phyloP scores from a whole-genome alignment of 2,888 invertebrate species.

The Ochropacha duplaris region DNA sequence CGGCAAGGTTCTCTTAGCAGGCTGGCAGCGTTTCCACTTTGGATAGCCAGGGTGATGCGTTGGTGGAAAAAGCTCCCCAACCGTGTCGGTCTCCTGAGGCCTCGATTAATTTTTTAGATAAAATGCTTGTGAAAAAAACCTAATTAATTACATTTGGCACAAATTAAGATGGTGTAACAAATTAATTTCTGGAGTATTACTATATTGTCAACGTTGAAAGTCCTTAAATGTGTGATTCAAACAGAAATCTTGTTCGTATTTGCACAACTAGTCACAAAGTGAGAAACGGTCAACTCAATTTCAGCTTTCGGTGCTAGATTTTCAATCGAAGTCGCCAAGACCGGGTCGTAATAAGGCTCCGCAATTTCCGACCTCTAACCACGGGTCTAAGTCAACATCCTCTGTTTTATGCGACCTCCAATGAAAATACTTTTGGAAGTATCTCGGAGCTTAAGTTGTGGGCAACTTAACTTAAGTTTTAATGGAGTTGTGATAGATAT shows the following conservation, averaged over 20 bases:
- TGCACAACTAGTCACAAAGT: slow-evolving; percentile 21
- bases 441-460: slow-evolving; percentile 17
- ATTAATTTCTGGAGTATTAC: no score
- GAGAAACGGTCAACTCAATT: slow-evolving; percentile 48
- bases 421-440: slow-evolving; percentile 52
- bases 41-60: no score
- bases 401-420: slow-evolving; percentile 52
- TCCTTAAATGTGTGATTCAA: background rate
- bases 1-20: no score
- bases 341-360: slow-evolving; percentile 74
- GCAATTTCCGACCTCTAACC: slow-evolving; percentile 72
- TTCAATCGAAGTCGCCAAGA: slow-evolving; percentile 56
- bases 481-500: background rate
- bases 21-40: no score
- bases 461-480: background rate
- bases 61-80: no score
- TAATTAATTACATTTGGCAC: no score
- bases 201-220: background rate
- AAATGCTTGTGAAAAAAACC: no score
- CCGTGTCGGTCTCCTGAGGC: no score
- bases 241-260: slow-evolving; percentile 7
- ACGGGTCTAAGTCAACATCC: slow-evolving; percentile 61
- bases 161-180: no score
- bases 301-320: slow-evolving; percentile 45
- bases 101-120: no score